Evolutionary conservation across 1,140 invertebrate species (phyloP), one percentile per base, ranked within the genome.

Genomic region (Drosophila murphyi): DNA sequence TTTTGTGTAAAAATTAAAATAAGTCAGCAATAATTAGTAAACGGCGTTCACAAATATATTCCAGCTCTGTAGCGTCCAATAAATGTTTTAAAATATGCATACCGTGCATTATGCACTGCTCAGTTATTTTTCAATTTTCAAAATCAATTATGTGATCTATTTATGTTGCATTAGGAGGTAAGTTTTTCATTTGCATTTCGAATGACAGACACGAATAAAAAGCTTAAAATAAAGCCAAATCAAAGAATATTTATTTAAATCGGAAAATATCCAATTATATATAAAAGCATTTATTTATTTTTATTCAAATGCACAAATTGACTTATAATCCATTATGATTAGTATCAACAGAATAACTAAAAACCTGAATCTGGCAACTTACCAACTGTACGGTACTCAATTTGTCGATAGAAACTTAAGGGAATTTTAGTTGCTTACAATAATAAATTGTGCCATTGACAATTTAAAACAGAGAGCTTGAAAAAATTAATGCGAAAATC

Each of bases 111-210:
- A 34, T 52, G 2, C 4, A 32, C 8, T 10, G 31, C n/a, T 52
- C 51, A 74, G 54, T 60, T 48, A 37, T 61, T 59, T 12, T 28
- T 28, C 31, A 62, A 41, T 52, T 79, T 67, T 31, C 48, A 80
- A 52, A 72, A 76, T 79, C 71, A 59, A 71, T 79, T 67, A 56
- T 60, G 55, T 86, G 57, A 71, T 81, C 61, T 77, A 64, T 85
- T 86, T 78, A 61, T 74, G 69, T 28, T 59, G 35, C 62, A 70
- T 64, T 72, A 65, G 47, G 34, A 34, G 29, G 34, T 62, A 41
- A 68, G 68, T 60, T 47, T 73, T 39, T 47, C 28, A 72, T 87
- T 87, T 78, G 70, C 82, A 82, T 87, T 78, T 82, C 62, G 65
- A 86, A 86, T 87, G 78, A 76, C 48, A 62, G 57, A 32, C 10